Conservation (phyloP, 2,888 invertebrate genomes). For the Callimorpha dominula region DNA sequence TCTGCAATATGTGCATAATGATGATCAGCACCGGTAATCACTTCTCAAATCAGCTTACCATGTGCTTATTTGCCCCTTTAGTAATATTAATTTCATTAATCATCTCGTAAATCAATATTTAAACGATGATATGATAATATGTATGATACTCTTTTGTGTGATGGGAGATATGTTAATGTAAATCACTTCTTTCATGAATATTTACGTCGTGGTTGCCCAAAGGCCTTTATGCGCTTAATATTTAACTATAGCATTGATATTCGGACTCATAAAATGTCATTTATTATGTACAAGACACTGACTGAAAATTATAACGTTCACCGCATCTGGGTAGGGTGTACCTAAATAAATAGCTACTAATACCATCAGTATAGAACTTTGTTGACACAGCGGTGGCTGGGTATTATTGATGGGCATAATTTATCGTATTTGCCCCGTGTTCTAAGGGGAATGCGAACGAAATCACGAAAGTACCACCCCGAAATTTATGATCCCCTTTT, state of each 20-base stretch:
- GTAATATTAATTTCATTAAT: neutral
- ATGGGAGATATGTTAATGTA: constrained; percentile 10
- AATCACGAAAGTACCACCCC: constrained; percentile 76
- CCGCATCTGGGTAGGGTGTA: constrained; percentile 41
- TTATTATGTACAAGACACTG: constrained; percentile 62
- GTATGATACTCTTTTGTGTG: neutral
- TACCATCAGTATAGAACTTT: constrained; percentile 68
- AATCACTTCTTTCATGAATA: constrained; percentile 16
- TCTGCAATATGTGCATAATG: neutral
- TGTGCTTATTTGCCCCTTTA: neutral
- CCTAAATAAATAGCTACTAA: constrained; percentile 64
- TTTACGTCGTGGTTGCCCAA: constrained; percentile 13
- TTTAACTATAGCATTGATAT: constrained; percentile 56
- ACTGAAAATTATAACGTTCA: constrained; percentile 56
- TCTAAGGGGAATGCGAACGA: constrained; percentile 77
- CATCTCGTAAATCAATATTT: neutral
- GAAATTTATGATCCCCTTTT: constrained; percentile 77
- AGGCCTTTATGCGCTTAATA: constrained; percentile 39
- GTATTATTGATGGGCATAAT: constrained; percentile 83
- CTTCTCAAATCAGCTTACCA: neutral
- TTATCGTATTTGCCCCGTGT: constrained; percentile 76
- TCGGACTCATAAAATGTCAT: constrained; percentile 53
- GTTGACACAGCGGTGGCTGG: constrained; percentile 78
- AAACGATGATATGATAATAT: neutral
- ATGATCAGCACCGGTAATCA: neutral